Percentiles rank a stretch among this genome's conserved stretches.
phyloP scores from a whole-genome alignment of 2,113 vertebrate species.

The Protomyctophum bolini region DNA sequence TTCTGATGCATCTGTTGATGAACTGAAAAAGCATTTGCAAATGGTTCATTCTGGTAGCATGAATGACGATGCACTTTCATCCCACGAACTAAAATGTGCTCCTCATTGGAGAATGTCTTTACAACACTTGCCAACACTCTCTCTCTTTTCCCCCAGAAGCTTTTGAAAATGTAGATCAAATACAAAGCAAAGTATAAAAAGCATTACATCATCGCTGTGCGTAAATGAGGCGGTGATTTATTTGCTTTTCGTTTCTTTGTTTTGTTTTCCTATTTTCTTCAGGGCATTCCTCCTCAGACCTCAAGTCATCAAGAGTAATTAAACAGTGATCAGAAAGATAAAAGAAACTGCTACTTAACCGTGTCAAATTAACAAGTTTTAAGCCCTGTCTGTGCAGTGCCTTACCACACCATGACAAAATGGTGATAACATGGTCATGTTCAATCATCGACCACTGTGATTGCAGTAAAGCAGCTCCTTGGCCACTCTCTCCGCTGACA shows the following conservation, averaged over 20 bases:
- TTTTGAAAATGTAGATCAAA: constrained; percentile 52
- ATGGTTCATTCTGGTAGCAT: constrained; percentile 48
- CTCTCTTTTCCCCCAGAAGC: constrained; percentile 24
- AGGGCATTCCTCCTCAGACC: constrained; percentile 16
- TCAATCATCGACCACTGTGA: constrained; percentile 1
- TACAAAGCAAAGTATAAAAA: constrained; percentile 28
- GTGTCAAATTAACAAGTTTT: constrained; percentile 22
- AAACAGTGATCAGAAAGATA: constrained; percentile 19
- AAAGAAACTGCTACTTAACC: constrained; percentile 25
- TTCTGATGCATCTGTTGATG: constrained; percentile 28
- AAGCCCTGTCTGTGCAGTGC: constrained; percentile 7
- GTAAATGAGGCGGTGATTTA: constrained; percentile 35
- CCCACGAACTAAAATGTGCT: constrained; percentile 32
- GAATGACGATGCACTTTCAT: constrained; percentile 42
- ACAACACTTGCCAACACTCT: constrained; percentile 18
- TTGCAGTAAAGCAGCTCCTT: constrained; percentile 1
- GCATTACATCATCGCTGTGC: constrained; percentile 27
- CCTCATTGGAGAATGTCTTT: constrained; percentile 23
- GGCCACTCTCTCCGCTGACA: background rate
- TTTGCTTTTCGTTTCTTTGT: constrained; percentile 37
- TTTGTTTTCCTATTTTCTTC: constrained; percentile 32
- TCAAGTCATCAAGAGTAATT: constrained; percentile 26
- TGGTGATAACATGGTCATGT: constrained; percentile 1
- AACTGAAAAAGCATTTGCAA: constrained; percentile 43
- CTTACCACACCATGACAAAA: constrained; percentile 12